Evolutionary conservation across 2,888 invertebrate genomes (phyloP).

Genomic region (Sepiola atlantica): DNA sequence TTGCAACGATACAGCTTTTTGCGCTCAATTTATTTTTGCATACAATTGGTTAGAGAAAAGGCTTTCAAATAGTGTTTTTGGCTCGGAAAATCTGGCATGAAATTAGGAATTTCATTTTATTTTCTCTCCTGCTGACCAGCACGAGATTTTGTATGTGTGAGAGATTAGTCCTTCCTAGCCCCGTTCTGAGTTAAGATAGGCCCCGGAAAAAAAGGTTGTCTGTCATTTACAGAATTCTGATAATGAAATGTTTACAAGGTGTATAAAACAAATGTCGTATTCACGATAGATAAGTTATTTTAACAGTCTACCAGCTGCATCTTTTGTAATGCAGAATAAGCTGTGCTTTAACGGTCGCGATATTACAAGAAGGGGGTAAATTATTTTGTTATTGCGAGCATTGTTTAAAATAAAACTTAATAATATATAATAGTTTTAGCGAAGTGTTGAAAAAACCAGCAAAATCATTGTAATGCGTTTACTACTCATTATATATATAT

Average conservation of each 20-base stretch:
- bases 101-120: background rate
- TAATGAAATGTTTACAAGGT: background rate
- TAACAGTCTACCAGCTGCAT: background rate
- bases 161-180: background rate
- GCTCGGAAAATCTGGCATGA: background rate
- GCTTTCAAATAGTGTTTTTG: background rate
- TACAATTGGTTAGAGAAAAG: conserved; percentile 3
- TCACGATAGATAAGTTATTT: background rate
- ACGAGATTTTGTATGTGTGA: background rate
- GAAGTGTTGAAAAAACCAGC: too few species aligned
- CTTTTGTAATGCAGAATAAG: background rate
- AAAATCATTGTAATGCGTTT: too few species aligned
- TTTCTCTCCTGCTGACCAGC: background rate
- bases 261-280: background rate
- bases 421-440: too few species aligned
- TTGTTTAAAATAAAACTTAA: too few species aligned
- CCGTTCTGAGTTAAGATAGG: background rate
- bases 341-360: too few species aligned
- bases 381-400: too few species aligned
- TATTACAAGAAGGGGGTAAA: too few species aligned
- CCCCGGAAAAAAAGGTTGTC: background rate
- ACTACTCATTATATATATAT: too few species aligned
- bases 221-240: background rate
- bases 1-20: background rate
- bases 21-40: background rate